Base-by-base conservation (phyloP, 2,113 vertebrate species). In the sheep (Ovis aries) region DNA sequence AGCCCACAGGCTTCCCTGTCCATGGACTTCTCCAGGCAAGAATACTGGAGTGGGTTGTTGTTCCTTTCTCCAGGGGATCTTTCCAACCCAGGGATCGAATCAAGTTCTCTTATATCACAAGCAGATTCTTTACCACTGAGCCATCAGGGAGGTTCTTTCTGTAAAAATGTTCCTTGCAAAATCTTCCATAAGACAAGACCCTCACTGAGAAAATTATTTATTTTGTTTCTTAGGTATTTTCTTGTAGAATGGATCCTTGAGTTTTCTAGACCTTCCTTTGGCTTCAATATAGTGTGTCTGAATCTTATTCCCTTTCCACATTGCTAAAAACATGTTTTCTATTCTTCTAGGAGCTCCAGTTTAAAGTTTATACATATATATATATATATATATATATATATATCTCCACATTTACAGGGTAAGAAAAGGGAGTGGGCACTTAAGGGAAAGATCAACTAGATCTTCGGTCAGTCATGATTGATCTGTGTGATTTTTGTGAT, bases 171-270 rank as follows among this genome's bases (percentile, higher is more conserved):
- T 82, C 21, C 50, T 36, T 23, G 3, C 14, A 87, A 95, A 89
- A 77, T 40, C 7, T 90, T 64, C 17, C 27, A 14, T 13, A 74
- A 14, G 16, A 8, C 1, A 96, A 80, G 88, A 90, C 2, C 0
- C 10, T 77, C 31, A 81, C 33, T 53, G 27, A 80, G 10, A 77
- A 67, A 29, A 1, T 27, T 62, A 71, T 74, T 96, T 87, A 10
- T 55, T 71, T 91, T 45, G 3, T 84, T 81, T 93, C 25, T 77
- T 95, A 29, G 14, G 2, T 45, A 36, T 77, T 89, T 50, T 92
- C 45, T 88, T 84, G 3, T 55, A 33, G 53, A 87, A 16, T 59
- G 5, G 13, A 83, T 67, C 7, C 9, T 60, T 80, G 1, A 7
- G 80, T 80, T 78, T 92, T 43, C 19, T 50, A 96, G 43, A 15